Conservation (phyloP, 2,797 vertebrate species). For the Natrix natrix region DNA sequence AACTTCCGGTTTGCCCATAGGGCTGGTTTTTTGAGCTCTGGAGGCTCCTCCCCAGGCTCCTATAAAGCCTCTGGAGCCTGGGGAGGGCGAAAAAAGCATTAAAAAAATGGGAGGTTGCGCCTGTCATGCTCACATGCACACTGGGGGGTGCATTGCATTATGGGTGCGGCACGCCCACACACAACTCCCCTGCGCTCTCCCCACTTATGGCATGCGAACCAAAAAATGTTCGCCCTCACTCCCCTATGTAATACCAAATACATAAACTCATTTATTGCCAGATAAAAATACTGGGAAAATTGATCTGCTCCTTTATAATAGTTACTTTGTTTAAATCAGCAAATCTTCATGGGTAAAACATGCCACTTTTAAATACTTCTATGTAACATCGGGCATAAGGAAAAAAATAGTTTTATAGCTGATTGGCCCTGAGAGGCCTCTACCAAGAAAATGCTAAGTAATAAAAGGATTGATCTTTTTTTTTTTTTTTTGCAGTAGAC, state of each 20-base stretch:
- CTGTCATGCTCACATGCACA: too few species aligned
- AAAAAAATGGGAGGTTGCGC: too few species aligned
- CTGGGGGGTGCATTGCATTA: too few species aligned
- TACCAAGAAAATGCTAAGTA: slow-evolving; percentile 9
- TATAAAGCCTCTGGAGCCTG: too few species aligned
- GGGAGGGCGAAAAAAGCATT: too few species aligned
- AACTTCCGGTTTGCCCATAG: too few species aligned
- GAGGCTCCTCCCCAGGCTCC: too few species aligned
- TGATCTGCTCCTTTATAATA: not conserved
- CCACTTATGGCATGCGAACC: too few species aligned
- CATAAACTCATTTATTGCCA: not conserved
- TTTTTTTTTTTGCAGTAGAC: not conserved
- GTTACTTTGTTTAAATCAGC: not conserved
- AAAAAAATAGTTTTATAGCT: not conserved
- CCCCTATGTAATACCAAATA: not conserved
- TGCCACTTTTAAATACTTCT: not conserved
- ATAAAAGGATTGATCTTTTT: not conserved
- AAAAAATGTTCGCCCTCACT: too few species aligned
- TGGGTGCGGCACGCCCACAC: too few species aligned
- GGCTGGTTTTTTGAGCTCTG: too few species aligned
- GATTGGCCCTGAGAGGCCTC: not conserved
- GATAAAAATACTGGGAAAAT: not conserved
- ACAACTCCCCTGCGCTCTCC: too few species aligned
- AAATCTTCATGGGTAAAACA: not conserved
- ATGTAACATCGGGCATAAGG: not conserved